A percentile compares a stretch with the other conserved stretches of the same genome.
Conservation (phyloP, 2,888 invertebrate species). For the Dynastes grantii region DNA sequence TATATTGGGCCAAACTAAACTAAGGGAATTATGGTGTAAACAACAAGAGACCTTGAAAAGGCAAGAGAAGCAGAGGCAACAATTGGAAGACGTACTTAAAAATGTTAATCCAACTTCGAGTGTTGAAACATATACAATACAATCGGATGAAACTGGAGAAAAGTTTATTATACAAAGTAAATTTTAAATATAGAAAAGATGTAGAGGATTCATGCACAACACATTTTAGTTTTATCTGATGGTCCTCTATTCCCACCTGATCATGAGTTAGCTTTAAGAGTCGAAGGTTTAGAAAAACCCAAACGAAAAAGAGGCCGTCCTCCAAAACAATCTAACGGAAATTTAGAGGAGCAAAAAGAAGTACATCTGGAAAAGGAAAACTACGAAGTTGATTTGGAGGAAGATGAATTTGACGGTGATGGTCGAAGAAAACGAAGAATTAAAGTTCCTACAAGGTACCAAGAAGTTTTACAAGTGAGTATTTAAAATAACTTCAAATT, state of each 20-base stretch:
- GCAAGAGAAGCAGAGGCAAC: conserved; percentile 66
- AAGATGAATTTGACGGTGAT: conserved; percentile 69
- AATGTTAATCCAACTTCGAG: conserved; percentile 66
- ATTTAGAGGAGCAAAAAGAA: conserved; percentile 55
- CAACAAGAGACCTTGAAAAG: conserved; percentile 69
- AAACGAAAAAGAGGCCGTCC: conserved; percentile 81
- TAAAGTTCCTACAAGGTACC: conserved; percentile 78
- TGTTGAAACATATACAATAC: conserved; percentile 66
- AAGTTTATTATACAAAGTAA: conserved; percentile 74
- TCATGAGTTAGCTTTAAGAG: conserved; percentile 77
- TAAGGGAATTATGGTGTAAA: conserved; percentile 71
- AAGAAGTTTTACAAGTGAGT: conserved; percentile 76
- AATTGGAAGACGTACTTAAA: conserved; percentile 65
- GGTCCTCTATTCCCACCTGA: conserved; percentile 78
- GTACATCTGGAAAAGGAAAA: conserved; percentile 48
- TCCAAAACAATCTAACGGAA: conserved; percentile 71
- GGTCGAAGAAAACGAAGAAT: conserved; percentile 76
- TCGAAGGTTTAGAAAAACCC: conserved; percentile 78
- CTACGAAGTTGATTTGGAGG: conserved; percentile 59
- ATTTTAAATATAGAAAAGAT: conserved; percentile 12
- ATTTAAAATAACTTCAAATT: conserved; percentile 48
- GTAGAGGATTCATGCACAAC: background rate
- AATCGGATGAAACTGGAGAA: conserved; percentile 67
- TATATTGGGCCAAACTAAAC: conserved; percentile 79
- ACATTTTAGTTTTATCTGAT: conserved; percentile 73